Evolutionary conservation across 2,888 invertebrate genomes (phyloP).

Genomic region (Tyria jacobaeae): DNA sequence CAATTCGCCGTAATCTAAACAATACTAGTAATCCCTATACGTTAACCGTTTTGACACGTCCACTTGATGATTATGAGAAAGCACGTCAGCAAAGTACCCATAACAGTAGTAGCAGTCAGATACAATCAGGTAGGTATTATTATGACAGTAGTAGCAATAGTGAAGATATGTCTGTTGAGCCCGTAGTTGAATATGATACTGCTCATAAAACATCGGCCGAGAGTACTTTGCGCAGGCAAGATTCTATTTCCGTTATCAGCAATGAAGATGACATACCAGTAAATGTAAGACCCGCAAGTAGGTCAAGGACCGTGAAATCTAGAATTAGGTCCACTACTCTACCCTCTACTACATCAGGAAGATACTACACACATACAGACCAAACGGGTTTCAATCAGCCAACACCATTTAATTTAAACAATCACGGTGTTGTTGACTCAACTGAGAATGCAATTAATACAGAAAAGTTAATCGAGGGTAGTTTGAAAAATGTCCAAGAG

Average conservation of each 20-base stretch:
- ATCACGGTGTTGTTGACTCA: slow-evolving; percentile 52
- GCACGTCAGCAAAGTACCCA: slow-evolving; percentile 35
- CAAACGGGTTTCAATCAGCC: slow-evolving; percentile 69
- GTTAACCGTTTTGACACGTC: slow-evolving; percentile 76
- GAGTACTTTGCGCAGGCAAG: slow-evolving; percentile 58
- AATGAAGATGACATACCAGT: slow-evolving; percentile 65
- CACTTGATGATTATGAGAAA: slow-evolving; percentile 66
- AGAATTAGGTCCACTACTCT: slow-evolving; percentile 45
- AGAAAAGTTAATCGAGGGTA: slow-evolving; percentile 60
- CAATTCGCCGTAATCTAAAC: slow-evolving; percentile 75
- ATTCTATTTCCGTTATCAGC: slow-evolving; percentile 54
- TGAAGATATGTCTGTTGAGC: slow-evolving; percentile 51
- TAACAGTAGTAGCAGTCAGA: slow-evolving; percentile 41
- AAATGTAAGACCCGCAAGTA: slow-evolving; percentile 54
- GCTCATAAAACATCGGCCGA: slow-evolving; percentile 51
- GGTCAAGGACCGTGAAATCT: slow-evolving; percentile 40
- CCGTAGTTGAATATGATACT: slow-evolving; percentile 41
- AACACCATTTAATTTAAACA: slow-evolving; percentile 57
- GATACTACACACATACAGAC: slow-evolving; percentile 66
- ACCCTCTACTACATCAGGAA: slow-evolving; percentile 53
- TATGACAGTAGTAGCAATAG: slow-evolving; percentile 60
- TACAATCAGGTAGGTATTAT: slow-evolving; percentile 59
- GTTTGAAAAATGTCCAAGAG: slow-evolving; percentile 52
- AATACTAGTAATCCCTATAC: slow-evolving; percentile 79
- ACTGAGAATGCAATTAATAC: slow-evolving; percentile 65